Conservation (phyloP, 2,797 vertebrate species). For the Bovichtus variegatus region DNA sequence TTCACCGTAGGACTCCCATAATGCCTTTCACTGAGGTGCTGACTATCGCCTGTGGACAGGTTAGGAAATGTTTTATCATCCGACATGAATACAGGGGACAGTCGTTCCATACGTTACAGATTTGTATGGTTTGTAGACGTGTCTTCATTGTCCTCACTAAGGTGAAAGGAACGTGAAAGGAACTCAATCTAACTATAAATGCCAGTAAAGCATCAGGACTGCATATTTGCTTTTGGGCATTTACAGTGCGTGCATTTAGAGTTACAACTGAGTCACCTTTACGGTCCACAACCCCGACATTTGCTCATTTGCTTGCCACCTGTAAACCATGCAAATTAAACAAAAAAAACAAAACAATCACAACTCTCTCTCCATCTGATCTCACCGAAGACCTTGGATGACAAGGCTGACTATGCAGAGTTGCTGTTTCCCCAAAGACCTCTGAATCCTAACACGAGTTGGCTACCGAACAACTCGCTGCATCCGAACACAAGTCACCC, state of each 20-base stretch:
- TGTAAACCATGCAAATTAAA: conserved; percentile 4
- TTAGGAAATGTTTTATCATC: conserved; percentile 41
- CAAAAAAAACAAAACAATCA: neutral
- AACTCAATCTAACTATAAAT: neutral
- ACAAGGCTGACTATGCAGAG: conserved; percentile 67
- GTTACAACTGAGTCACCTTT: neutral
- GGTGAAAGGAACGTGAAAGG: too few species aligned
- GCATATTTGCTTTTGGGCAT: neutral
- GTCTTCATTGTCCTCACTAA: neutral
- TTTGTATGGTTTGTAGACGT: neutral
- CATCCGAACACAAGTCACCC: neutral
- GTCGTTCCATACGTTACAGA: neutral
- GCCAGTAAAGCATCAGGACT: neutral
- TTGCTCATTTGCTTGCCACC: conserved; percentile 7
- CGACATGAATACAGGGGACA: neutral
- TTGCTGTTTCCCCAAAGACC: conserved; percentile 66
- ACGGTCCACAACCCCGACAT: neutral
- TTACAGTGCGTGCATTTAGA: neutral
- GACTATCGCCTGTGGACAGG: conserved; percentile 85
- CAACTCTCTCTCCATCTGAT: conserved; percentile 9
- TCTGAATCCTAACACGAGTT: neutral
- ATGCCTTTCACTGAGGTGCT: conserved; percentile 81
- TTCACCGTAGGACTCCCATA: conserved; percentile 81
- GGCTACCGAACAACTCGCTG: conserved; percentile 4
- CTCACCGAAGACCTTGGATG: conserved; percentile 51